Base-by-base conservation (phyloP, 2,113 vertebrate genomes). In the Stictonetta naevosa region DNA sequence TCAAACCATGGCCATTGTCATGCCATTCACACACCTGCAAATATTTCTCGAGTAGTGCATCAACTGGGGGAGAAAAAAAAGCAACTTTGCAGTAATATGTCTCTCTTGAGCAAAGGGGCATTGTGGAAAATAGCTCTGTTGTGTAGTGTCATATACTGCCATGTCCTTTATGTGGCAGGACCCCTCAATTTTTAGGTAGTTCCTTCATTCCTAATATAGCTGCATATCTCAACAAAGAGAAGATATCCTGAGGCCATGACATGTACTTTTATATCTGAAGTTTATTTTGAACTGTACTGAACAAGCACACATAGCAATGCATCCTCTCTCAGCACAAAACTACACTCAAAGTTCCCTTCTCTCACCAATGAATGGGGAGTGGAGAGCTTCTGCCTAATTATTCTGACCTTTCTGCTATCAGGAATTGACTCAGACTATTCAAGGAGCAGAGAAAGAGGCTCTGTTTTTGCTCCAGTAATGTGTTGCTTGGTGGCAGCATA, bases 361-460 rank as follows among this genome's bases (percentile, higher is more conserved):
- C 38, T 90, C 34, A 38, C 13, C 12, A 59, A 23, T 83, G 83
- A 96, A 90, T 92, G 55, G 60, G 68, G 80, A 85, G 73, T 46
- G 1, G 21, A 92, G 56, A 83, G 72, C 55, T 93, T 96, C 94
- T 11, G 3, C 56, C 76, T 96, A 95, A 95, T 96, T 96, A 84
- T 96, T 93, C 79, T 96, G 93, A 96, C 90, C 92, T 93, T 96
- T 97, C 83, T 3, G 2, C 72, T 68, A 53, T 90, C 85, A 88
- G 80, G 82, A 93, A 83, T 92, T 86, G 86, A 90, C 81, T 85
- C 42, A 92, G 63, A 42, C 88, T 89, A 77, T 88, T 91, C 88
- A 92, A 95, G 66, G 29, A 74, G 21, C 29, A 86, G 40, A 94
- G 74, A 89, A 97, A 87, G 81, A 75, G 22, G 25, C 59, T 81